A percentile compares a stretch with the other conserved stretches of the same genome.
Evolutionary conservation across 2,888 invertebrate genomes (phyloP).

Genomic region (Minunthozetes semirufus): DNA sequence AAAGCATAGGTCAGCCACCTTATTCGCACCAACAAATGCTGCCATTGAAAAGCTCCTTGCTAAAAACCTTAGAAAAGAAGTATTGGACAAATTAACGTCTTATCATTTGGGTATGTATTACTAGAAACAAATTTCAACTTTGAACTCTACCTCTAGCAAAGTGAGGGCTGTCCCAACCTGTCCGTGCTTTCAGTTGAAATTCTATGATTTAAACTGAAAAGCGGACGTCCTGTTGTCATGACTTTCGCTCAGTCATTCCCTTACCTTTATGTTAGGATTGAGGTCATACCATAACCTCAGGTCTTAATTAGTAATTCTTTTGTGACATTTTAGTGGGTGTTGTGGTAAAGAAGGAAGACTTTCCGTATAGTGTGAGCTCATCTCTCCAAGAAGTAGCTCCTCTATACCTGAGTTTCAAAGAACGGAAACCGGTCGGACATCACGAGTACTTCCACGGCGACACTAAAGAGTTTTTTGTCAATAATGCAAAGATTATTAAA

Average conservation of each 20-base stretch:
- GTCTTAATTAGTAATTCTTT: neutral
- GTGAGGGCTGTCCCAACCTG: no score
- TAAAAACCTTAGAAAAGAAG: conserved; percentile 41
- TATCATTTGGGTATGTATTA: conserved; percentile 78
- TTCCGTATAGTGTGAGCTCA: conserved; percentile 38
- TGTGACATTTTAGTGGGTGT: conserved; percentile 37
- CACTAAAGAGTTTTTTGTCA: conserved; percentile 57
- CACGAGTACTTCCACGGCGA: conserved; percentile 21
- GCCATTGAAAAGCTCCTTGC: conserved; percentile 55
- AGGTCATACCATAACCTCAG: no score
- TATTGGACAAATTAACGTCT: conserved; percentile 60
- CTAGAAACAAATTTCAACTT: no score
- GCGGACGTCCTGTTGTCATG: no score
- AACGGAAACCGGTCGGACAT: conserved; percentile 17
- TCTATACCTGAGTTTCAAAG: conserved; percentile 38
- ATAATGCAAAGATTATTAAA: conserved; percentile 69
- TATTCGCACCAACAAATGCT: conserved; percentile 79
- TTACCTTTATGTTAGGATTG: no score
- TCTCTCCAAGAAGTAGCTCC: conserved; percentile 38
- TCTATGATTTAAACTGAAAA: no score
- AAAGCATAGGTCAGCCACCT: conserved; percentile 66
- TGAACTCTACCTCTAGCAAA: no score
- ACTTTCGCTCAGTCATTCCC: no score
- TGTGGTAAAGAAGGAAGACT: conserved; percentile 38
- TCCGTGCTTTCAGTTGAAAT: no score